A percentile compares a stretch with the other conserved stretches of the same genome.
Evolutionary conservation across 2,888 invertebrate genomes (phyloP).

Genomic region (Thymelicus sylvestris): DNA sequence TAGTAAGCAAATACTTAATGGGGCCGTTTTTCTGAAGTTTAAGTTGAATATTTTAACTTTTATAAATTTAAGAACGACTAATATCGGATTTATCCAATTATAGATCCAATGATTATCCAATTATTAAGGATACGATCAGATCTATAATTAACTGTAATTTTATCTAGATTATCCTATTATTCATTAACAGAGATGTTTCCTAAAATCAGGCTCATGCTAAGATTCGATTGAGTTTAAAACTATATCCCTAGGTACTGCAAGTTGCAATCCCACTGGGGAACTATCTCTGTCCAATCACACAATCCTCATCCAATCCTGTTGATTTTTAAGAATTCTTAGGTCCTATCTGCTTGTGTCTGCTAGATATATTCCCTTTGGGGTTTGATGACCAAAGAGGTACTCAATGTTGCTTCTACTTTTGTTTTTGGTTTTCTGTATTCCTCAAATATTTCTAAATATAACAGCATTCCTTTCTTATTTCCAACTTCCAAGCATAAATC

Average conservation of each 20-base stretch:
- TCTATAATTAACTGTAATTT: too few relatives aligned
- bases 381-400: not conserved
- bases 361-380: not conserved
- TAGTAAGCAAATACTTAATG: conserved; percentile 1
- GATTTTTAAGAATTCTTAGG: not conserved
- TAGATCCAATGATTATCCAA: not conserved
- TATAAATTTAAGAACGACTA: not conserved
- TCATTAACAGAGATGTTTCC: not conserved
- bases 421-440: not conserved
- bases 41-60: not conserved
- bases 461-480: not conserved
- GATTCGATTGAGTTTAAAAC: too few relatives aligned
- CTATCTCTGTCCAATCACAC: too few relatives aligned
- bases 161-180: not conserved
- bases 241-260: too few relatives aligned
- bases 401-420: too few relatives aligned
- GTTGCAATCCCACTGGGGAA: too few relatives aligned
- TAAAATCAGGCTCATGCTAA: too few relatives aligned
- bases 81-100: not conserved
- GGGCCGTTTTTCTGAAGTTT: not conserved
- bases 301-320: too few relatives aligned
- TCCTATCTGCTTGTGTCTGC: not conserved
- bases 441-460: not conserved
- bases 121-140: not conserved
- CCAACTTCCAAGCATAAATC: not conserved